phyloP scores from a whole-genome alignment of 2,113 vertebrate genomes.

The Hoplias malabaricus region DNA sequence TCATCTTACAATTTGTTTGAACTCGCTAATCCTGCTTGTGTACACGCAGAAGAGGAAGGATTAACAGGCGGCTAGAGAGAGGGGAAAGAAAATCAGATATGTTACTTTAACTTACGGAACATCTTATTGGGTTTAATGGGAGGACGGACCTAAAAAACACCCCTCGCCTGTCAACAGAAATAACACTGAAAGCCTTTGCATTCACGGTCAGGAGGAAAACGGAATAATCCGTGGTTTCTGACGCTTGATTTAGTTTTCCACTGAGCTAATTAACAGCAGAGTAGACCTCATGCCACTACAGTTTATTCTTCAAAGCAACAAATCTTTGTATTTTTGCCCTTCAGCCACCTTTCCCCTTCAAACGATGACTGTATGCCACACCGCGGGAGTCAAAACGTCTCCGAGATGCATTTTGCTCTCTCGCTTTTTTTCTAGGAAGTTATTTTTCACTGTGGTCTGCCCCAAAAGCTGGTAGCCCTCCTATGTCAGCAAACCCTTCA shows the following conservation, averaged over 20 bases:
- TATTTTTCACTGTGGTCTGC: not conserved
- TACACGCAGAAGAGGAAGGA: slow-evolving; percentile 77
- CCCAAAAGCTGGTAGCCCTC: not conserved
- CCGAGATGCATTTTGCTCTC: not conserved
- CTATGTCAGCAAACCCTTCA: not conserved
- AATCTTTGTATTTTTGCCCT: slow-evolving; percentile 65
- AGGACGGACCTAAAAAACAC: slow-evolving; percentile 61
- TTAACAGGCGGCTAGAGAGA: slow-evolving; percentile 73
- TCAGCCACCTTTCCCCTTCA: not conserved
- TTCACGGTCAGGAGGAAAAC: slow-evolving; percentile 74
- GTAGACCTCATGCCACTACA: slow-evolving; percentile 76
- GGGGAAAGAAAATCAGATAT: slow-evolving; percentile 63
- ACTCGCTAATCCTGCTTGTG: slow-evolving; percentile 75
- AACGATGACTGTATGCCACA: not conserved
- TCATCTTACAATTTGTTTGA: slow-evolving; percentile 78
- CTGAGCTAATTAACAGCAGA: slow-evolving; percentile 80
- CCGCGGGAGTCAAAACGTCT: not conserved
- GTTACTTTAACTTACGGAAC: slow-evolving; percentile 7
- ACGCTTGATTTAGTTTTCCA: slow-evolving; percentile 85
- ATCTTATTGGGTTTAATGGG: slow-evolving; percentile 49
- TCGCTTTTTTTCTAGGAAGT: not conserved
- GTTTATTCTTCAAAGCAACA: slow-evolving; percentile 70
- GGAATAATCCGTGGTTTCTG: slow-evolving; percentile 81
- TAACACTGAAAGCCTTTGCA: slow-evolving; percentile 68
- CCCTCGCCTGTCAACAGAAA: slow-evolving; percentile 77